phyloP scores from a whole-genome alignment of 2,888 invertebrate species.

The Iselma pallidipennis region DNA sequence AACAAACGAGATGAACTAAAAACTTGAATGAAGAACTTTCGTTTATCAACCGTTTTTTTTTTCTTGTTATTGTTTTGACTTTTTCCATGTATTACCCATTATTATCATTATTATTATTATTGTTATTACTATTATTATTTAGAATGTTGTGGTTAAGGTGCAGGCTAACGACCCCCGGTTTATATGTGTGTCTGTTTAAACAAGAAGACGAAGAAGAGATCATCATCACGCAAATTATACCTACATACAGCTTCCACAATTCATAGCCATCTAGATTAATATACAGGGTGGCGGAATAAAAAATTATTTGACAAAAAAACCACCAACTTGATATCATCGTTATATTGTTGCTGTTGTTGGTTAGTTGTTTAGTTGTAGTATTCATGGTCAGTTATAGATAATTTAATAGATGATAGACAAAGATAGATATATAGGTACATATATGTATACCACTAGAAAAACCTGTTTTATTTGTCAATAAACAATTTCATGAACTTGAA shows the following conservation, averaged over 20 bases:
- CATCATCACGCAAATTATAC: slow-evolving; percentile 1
- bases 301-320: background rate
- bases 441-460: slow-evolving; percentile 32
- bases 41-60: too few species aligned
- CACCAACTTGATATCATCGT: background rate
- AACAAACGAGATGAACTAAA: slow-evolving; percentile 5
- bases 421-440: background rate
- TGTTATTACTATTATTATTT: background rate
- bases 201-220: background rate
- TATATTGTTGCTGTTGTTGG: background rate
- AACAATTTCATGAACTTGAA: slow-evolving; percentile 43
- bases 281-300: background rate
- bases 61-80: background rate
- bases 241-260: too few species aligned
- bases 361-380: background rate
- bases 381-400: slow-evolving; percentile 20
- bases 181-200: background rate
- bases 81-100: too few species aligned
- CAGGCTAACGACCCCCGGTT: background rate
- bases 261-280: background rate
- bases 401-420: background rate
- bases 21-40: too few species aligned
- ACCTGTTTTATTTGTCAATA: slow-evolving; percentile 40
- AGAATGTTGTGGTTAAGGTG: background rate
- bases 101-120: background rate